phyloP scores from a whole-genome alignment of 2,888 invertebrate species.

The Lomographa bimaculata region DNA sequence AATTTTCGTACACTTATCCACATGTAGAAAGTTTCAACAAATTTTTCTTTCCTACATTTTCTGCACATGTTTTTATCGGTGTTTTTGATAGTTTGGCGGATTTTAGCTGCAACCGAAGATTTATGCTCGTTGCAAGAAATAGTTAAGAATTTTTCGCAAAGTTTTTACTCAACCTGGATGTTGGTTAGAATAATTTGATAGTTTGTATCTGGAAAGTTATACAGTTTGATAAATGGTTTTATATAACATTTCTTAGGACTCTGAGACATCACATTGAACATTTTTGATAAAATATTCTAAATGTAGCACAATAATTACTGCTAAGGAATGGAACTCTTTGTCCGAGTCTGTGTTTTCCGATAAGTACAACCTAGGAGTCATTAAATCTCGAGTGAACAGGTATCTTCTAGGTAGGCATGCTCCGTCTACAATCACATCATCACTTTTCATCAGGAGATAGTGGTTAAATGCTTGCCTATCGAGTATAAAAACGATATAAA shows the following conservation, averaged over 20 bases:
- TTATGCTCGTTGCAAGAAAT: slow-evolving; percentile 19
- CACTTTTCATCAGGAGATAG: no score
- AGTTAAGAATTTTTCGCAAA: slow-evolving; percentile 4
- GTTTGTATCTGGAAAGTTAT: slow-evolving; percentile 1
- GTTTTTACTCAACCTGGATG: slow-evolving; percentile 8
- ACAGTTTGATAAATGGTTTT: not conserved
- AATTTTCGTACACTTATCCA: slow-evolving; percentile 8
- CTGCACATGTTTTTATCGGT: slow-evolving; percentile 6
- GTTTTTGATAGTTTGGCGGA: slow-evolving; percentile 13
- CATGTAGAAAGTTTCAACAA: not conserved
- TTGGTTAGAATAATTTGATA: not conserved
- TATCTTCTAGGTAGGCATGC: no score
- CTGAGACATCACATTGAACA: no score
- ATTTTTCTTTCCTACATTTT: slow-evolving; percentile 1
- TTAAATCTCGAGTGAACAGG: no score
- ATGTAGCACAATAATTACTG: no score
- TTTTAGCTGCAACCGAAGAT: slow-evolving; percentile 16
- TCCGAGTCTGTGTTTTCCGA: no score
- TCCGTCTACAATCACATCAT: no score
- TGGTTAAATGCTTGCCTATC: no score
- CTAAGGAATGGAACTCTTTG: no score
- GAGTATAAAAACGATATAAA: no score
- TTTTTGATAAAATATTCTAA: no score
- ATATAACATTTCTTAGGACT: not conserved
- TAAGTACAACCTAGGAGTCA: no score